Evolutionary conservation across 2,888 invertebrate genomes (phyloP), one percentile per base, ranked within the genome.

Genomic region (Ochropleura plecta): DNA sequence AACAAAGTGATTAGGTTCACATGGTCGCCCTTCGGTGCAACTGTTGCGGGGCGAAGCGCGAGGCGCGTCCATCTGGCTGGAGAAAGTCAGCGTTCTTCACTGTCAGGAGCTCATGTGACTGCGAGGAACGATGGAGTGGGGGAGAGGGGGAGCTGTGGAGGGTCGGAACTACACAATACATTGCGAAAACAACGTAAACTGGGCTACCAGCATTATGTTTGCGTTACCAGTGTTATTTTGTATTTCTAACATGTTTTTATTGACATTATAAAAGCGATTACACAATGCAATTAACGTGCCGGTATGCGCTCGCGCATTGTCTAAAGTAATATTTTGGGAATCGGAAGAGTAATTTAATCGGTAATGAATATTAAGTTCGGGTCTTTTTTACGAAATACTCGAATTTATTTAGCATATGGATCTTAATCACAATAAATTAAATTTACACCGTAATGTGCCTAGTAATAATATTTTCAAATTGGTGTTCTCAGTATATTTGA

Each of bases 141-240:
- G 62, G 67, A 51, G 40, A 5, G 64, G 48, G 42, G 57, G 77
- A 66, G 14, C 65, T 42, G 78, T 70, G 76, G 76, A 82, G 77
- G 69, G 82, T 77, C 84, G 79, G 75, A 76, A 65, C 70, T 70
- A 78, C 88, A 93, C 93, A 93, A 92, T 92, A 88, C 91, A 88
- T 94, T 95, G 93, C 94, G 92, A 94, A 92, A 94, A 90, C 87
- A 72, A 90, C 87, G 90, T 90, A 89, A 91, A 91, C 87, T 89
- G 87, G 90, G 91, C 88, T 91, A 88, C 86, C 75, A 84, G 83
- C 83, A 88, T 92, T 91, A 91, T 90, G 90, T 89, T 87, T 75
- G 85, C 66, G 85, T 90, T 91, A 90, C 90, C 87, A 81, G 78
- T 79, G 78, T 79, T 87, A 90, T 90, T 91, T 91, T 89, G 89